These are phyloP conservation scores for Acyrthosiphon pisum DNA, from an alignment of 1,140 invertebrate species.

Conservation along the genomic window DNA sequence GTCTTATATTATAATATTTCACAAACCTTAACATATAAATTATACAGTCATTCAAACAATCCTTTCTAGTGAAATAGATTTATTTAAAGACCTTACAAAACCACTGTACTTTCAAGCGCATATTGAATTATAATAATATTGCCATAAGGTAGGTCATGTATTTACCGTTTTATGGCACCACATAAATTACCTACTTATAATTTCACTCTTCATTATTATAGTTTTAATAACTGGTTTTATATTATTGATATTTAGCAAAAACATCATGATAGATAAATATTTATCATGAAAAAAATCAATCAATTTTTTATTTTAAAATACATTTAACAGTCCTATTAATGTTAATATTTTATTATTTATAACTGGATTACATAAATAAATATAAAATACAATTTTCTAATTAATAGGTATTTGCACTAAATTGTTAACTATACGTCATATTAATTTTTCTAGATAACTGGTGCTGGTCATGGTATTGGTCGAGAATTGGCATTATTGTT, in stretches of 20 bases:
- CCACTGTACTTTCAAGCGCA: background rate
- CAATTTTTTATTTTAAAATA: background rate
- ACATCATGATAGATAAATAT: background rate
- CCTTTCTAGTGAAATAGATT: background rate
- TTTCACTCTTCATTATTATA: background rate
- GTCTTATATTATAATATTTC: background rate
- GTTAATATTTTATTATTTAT: background rate
- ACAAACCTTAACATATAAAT: background rate
- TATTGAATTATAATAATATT: background rate
- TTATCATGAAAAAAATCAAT: too few species aligned
- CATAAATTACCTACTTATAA: background rate
- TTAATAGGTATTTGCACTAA: too few species aligned
- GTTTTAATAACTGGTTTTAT: background rate
- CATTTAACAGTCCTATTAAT: background rate
- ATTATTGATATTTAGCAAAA: background rate
- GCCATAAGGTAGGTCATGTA: background rate
- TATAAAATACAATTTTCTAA: background rate
- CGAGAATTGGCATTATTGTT: slow-evolving; percentile 81
- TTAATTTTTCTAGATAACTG: slow-evolving; percentile 77
- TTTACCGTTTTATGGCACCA: background rate
- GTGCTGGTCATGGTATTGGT: slow-evolving; percentile 91
- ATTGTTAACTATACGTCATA: background rate
- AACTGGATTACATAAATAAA: background rate
- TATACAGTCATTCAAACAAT: background rate
- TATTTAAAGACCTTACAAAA: background rate